These are phyloP conservation scores for Xestia sexstrigata DNA, from an alignment of 2,888 invertebrate species.

Conservation along the genomic window DNA sequence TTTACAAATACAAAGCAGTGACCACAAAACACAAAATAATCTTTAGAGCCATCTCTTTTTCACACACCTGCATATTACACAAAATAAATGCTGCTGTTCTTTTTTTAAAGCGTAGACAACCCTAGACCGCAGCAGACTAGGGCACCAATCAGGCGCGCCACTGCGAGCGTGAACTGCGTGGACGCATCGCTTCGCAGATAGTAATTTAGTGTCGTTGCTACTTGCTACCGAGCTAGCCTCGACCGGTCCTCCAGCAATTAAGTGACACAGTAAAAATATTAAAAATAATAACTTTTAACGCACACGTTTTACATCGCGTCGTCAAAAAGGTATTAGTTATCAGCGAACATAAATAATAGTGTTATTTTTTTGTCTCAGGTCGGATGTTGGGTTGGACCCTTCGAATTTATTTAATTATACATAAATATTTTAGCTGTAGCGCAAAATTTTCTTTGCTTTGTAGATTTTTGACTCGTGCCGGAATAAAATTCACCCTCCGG, in stretches of 20 bases:
- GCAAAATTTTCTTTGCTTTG: neutral
- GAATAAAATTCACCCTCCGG: neutral
- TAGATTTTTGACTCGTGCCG: neutral
- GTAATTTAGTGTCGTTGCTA: constrained; percentile 86
- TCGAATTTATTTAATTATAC: constrained; percentile 4
- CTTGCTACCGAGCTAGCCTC: constrained; percentile 73
- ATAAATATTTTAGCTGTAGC: neutral
- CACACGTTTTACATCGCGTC: constrained; percentile 51
- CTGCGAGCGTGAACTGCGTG: constrained; percentile 72
- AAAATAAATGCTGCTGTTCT: neutral
- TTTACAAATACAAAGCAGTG: neutral
- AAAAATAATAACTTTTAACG: constrained; percentile 73
- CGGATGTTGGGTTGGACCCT: constrained; percentile 1
- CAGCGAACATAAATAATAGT: constrained; percentile 39
- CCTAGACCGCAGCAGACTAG: constrained; percentile 70
- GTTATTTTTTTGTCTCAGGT: constrained; percentile 16
- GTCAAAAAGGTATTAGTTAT: constrained; percentile 67
- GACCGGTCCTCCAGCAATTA: constrained; percentile 85
- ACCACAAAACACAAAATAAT: constrained; percentile 23
- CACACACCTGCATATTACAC: neutral
- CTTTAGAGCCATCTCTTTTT: neutral
- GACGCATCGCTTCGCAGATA: constrained; percentile 80
- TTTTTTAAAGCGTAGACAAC: constrained; percentile 50
- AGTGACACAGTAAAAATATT: constrained; percentile 84
- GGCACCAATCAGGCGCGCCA: constrained; percentile 79